phyloP scores from a whole-genome alignment of 2,113 vertebrate species.

The Xiphorhynchus elegans region DNA sequence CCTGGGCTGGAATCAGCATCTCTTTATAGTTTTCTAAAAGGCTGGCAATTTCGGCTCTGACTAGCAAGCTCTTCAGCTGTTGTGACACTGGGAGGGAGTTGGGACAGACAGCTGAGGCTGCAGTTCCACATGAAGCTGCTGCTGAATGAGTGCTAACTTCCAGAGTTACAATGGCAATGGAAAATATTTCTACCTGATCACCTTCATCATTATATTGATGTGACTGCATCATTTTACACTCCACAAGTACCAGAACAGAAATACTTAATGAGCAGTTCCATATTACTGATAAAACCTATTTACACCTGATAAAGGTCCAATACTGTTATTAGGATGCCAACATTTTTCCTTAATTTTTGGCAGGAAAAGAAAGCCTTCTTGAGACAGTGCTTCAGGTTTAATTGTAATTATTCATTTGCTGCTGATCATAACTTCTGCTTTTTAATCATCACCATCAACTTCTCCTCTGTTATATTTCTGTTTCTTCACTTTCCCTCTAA shows the following conservation, averaged over 20 bases:
- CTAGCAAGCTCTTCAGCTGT: not conserved
- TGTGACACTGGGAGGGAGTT: accelerated
- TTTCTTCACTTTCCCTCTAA: not conserved
- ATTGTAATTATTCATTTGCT: not conserved
- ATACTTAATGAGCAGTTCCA: not conserved
- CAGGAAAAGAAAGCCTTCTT: not conserved
- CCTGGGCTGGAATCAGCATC: not conserved
- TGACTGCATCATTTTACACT: not conserved
- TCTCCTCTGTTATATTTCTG: not conserved
- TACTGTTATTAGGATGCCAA: not conserved
- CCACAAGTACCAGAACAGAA: not conserved
- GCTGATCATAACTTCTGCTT: not conserved
- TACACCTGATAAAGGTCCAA: not conserved
- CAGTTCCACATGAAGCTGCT: not conserved
- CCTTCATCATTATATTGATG: not conserved
- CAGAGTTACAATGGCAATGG: not conserved
- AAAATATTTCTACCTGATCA: not conserved
- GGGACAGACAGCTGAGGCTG: not conserved
- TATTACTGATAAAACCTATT: not conserved
- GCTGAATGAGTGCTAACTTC: accelerated
- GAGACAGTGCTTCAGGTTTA: not conserved
- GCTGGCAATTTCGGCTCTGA: not conserved
- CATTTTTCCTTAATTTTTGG: not conserved
- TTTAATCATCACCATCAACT: not conserved
- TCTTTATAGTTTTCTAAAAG: not conserved